A percentile compares a stretch with the other conserved stretches of the same genome.
Conservation (phyloP, 37 sponge, comb jelly and placozoan species). For the Crambe crambe region DNA sequence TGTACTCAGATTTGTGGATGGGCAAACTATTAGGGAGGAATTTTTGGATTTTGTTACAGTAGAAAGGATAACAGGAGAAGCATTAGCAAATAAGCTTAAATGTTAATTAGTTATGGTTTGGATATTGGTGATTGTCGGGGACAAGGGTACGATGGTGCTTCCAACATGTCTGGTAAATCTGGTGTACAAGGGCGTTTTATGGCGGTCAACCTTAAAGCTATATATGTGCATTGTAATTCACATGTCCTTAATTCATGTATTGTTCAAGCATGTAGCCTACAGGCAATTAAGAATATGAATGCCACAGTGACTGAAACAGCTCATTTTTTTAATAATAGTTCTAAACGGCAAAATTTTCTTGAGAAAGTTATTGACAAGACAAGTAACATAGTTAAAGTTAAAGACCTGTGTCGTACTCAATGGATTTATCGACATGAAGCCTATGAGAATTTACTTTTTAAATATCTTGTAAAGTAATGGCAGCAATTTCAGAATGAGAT, state of each 20-base stretch:
- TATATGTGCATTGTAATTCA: neutral
- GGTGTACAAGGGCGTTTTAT: neutral
- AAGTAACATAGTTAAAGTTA: neutral
- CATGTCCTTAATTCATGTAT: neutral
- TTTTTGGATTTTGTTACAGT: neutral
- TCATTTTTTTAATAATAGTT: neutral
- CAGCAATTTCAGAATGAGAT: neutral
- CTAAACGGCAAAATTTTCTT: neutral
- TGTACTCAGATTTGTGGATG: neutral
- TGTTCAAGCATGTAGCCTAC: neutral
- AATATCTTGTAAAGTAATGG: too few species aligned
- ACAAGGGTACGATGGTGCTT: neutral
- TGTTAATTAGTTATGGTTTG: neutral
- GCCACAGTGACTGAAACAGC: neutral
- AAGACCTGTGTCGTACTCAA: neutral
- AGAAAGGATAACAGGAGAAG: neutral
- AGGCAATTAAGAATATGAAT: neutral
- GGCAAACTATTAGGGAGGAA: neutral
- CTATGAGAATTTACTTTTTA: too few species aligned
- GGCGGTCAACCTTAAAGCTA: neutral
- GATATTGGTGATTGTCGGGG: neutral
- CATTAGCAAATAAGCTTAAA: neutral
- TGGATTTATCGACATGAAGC: neutral
- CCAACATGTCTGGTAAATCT: neutral
- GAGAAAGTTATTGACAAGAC: neutral